Evolutionary conservation across 2,113 vertebrate species (phyloP), one percentile per base, ranked within the genome.

Genomic region (Cynopterus brachyotis): DNA sequence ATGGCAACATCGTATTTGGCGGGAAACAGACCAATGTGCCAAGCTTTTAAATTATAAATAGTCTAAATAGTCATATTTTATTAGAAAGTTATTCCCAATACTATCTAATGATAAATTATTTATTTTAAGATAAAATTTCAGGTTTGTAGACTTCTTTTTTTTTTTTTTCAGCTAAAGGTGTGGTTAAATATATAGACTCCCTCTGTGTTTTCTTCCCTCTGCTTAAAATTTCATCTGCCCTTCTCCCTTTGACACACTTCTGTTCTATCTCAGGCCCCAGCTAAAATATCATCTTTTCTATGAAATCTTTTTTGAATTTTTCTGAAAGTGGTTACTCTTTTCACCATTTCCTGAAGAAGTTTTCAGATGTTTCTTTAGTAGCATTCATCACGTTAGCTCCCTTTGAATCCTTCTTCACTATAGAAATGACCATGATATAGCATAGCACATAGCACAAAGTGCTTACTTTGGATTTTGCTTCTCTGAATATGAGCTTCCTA

Each of bases 1-100:
- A 97, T 96, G 97, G 89, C 89, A 35, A 91, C 57, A 67, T 95
- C 96, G 72, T 26, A 6, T 67, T 92, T 50, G 96, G 96, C 0
- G 32, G 96, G 97, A 98, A 98, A 98, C 64, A 91, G 45, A 98
- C 93, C 86, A 75, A 73, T 19, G 10, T 26, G 17, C 2, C 37
- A 45, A 84, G 72, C 0, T n/a, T 93, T 84, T 45, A 6, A 17
- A 64, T 73, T 95, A 37, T 83, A 92, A 89, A 91, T n/a, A 69
- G 60, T 8, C 67, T 32, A 55, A 94, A 50, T 28, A 1, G 8
- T 37, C 53, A 45, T 69, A 62, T 64, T 70, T 91, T 70, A 72
- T 72, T 59, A 10, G 1, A 67, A 75, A 78, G 32, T 55, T 60
- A 69, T 79, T 93, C 6, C 37, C 53, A n/a, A 3, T 32, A 28